Conservation (phyloP, 2,113 vertebrate species). For the Eptatretus burgeri region DNA sequence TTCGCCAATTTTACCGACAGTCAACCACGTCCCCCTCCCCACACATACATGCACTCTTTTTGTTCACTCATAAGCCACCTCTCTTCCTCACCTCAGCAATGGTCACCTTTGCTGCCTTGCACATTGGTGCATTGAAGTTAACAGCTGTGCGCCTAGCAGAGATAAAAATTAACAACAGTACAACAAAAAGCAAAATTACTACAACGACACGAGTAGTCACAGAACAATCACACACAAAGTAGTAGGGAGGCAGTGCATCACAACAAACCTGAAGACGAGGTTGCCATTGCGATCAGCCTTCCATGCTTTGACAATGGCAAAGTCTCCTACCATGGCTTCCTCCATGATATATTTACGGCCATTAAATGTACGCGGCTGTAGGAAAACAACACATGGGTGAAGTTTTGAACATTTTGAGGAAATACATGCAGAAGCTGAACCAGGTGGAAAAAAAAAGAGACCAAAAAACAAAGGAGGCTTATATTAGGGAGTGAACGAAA, state of each 20-base stretch:
- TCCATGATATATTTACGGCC: constrained; percentile 65
- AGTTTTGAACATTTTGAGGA: no score
- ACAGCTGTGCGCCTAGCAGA: constrained; percentile 54
- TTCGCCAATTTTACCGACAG: background rate
- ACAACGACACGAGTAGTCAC: no score
- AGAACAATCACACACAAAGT: no score
- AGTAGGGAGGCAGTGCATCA: no score
- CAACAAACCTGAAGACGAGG: constrained; percentile 76
- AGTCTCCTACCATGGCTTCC: constrained; percentile 67
- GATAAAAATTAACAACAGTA: background rate
- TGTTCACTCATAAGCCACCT: background rate
- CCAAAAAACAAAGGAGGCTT: no score
- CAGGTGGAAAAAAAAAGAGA: no score
- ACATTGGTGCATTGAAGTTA: constrained; percentile 96
- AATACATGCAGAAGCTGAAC: no score
- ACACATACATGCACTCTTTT: background rate
- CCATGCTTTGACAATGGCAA: constrained; percentile 79
- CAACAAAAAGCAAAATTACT: no score
- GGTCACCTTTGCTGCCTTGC: constrained; percentile 65
- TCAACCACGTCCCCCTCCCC: background rate
- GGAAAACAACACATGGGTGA: constrained; percentile 7
- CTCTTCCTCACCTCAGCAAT: constrained; percentile 45
- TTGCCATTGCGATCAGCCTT: constrained; percentile 78
- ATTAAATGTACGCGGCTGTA: constrained; percentile 53
- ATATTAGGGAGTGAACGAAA: no score